Base-by-base conservation (phyloP, 2,113 vertebrate species). In the Sylvia atricapilla region DNA sequence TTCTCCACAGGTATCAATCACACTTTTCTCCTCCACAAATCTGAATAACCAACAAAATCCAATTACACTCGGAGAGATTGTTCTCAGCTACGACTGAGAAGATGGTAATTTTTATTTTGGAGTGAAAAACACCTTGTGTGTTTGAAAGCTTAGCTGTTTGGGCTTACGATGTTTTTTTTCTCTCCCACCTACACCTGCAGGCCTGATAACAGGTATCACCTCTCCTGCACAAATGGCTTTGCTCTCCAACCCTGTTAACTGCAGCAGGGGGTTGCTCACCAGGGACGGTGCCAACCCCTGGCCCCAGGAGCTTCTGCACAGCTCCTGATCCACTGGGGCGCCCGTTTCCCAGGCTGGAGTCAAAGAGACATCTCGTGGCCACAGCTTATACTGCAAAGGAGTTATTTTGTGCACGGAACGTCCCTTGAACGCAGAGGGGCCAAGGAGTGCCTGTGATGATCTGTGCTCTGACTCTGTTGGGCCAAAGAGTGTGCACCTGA, bases 281-380 rank as follows among this genome's bases (percentile, higher is more conserved):
- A 56, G 66, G 35, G 37, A 7, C 59, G 55, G 21, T 59, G 39
- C 11, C 52, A 90, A 2, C 17, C 4, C 2, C 25, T 37, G 72
- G 20, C 28, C 16, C 49, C 53, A 82, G 33, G 13, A 86, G 14
- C 37, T 81, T 67, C 79, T 74, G 55, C 73, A 22, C 14, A 47
- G 75, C 33, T 69, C 28, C 15, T 12, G 46, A 50, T 53, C 19
- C 67, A 11, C 28, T 0, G 13, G 50, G 46, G 23, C 11, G 31
- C 24, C 30, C 2, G 6, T 28, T 90, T 30, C 27, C 9, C 50
- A 58, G 70, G 28, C 59, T 83, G 75, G 66, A 95, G 55, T 22
- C 56, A 1, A 76, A 91, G 95, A 93, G 95, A 97, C 95, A 96
- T 96, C 95, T 96, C 75, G 96, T 94, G 96, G 96, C 81, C 94